Percentiles rank a stretch among this genome's conserved stretches.
Evolutionary conservation across 2,797 vertebrate species (phyloP).

Genomic region (Sebastes kiyomatsui): DNA sequence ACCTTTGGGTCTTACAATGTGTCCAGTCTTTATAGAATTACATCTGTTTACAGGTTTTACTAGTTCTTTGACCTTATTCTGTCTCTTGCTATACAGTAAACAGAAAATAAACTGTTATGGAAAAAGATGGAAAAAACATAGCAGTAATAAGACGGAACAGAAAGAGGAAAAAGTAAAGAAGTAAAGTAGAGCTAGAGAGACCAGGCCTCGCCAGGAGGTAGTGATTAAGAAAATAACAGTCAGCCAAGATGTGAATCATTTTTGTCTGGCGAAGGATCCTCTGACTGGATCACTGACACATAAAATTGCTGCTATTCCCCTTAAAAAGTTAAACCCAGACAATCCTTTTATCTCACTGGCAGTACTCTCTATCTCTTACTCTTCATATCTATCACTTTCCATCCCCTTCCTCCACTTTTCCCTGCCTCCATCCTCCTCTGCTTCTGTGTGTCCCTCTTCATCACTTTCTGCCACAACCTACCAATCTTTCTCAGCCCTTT

Average conservation of each 20-base stretch:
- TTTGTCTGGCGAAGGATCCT: conserved; percentile 6
- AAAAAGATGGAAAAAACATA: neutral
- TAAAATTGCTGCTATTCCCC: conserved; percentile 15
- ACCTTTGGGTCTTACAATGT: neutral
- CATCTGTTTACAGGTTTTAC: neutral
- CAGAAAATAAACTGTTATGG: neutral
- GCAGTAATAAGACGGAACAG: neutral
- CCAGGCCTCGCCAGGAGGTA: neutral
- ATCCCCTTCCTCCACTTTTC: neutral
- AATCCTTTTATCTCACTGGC: conserved; percentile 26
- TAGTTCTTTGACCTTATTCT: neutral
- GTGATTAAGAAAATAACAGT: conserved; percentile 25
- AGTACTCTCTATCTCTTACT: conserved; percentile 6
- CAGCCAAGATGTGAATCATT: conserved; percentile 10
- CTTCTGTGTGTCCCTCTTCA: conserved; percentile 25
- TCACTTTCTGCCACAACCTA: conserved; percentile 23
- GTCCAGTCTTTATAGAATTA: neutral
- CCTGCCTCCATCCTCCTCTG: neutral
- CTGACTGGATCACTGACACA: conserved; percentile 32
- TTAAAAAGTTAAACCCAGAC: conserved; percentile 22
- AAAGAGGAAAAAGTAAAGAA: neutral
- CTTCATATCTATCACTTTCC: conserved; percentile 16
- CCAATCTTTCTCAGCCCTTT: conserved; percentile 22
- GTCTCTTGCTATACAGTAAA: neutral
- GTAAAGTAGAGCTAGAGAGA: neutral